Base-by-base conservation (phyloP, 2,797 vertebrate species). In the Astyanax mexicanus region DNA sequence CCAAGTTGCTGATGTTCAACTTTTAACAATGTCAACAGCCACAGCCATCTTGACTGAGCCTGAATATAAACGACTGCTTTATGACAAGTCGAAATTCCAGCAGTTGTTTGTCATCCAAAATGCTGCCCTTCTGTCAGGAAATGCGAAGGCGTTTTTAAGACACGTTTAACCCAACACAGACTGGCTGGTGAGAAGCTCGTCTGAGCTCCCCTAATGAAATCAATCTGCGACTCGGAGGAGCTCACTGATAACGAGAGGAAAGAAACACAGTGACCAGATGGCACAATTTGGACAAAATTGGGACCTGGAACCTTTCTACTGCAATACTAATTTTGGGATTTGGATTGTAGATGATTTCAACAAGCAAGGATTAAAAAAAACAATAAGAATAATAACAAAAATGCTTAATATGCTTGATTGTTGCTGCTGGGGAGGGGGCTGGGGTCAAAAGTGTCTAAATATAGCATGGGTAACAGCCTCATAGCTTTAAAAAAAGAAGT, bases 251-350 rank as follows among this genome's bases (percentile, higher is more conserved):
- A 55, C 40, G n/a, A 29, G 29, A 58, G 55, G 44, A 35, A 19
- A 64, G 60, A 74, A 70, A 77, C 32, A 54, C 47, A 42, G 78
- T 71, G 65, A 64, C 74, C 82, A 84, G 82, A 81, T 84, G 82
- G 77, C 52, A 76, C 65, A 52, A 74, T 76, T 69, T 44, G 66
- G 62, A 60, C 67, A 54, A 54, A 79, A 69, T 25, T 55, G 69
- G 15, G 29, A 57, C 69, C 35, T 52, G 66, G 74, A 70, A 65
- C 55, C 40, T 58, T 58, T 64, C 52, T 74, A 61, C 21, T 11
- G 27, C 23, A 49, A 29, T 29, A 32, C 52, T 37, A 70, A 45
- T 74, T 44, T 64, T 42, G 51, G 23, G 38, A 38, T 64, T 15
- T 8, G 60, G 21, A 42, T 42, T 25, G 64, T 13, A 64, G 21